Evolutionary conservation across 1,140 invertebrate species (phyloP).

Genomic region (Aphidius ervi): DNA sequence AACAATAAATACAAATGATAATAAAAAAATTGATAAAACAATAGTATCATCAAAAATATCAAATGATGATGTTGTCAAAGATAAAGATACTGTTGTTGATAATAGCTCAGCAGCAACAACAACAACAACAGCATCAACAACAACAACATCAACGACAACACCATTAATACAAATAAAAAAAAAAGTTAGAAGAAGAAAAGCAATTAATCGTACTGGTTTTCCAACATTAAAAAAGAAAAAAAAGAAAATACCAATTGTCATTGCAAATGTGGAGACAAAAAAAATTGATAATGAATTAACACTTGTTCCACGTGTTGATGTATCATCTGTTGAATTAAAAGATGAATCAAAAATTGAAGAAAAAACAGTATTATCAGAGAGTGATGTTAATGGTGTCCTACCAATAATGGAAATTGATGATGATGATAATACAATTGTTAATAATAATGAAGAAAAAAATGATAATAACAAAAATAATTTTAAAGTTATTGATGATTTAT

Average conservation of each 20-base stretch:
- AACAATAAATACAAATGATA: background rate
- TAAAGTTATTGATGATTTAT: constrained; percentile 42
- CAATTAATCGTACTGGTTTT: constrained; percentile 81
- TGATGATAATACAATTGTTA: background rate
- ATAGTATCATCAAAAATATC: constrained; percentile 27
- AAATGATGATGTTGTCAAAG: constrained; percentile 7
- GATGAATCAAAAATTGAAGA: constrained; percentile 23
- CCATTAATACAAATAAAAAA: constrained; percentile 52
- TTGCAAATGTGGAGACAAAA: constrained; percentile 32
- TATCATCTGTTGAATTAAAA: constrained; percentile 10
- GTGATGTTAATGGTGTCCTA: constrained; percentile 23
- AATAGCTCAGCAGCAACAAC: constrained; percentile 24
- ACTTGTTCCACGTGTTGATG: constrained; percentile 25
- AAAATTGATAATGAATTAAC: constrained; percentile 25
- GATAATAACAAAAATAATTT: constrained; percentile 18
- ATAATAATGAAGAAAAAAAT: constrained; percentile 22
- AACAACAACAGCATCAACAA: background rate
- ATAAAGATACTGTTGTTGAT: constrained; percentile 9
- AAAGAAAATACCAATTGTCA: constrained; percentile 55
- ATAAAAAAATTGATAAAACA: background rate
- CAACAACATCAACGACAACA: constrained; percentile 22
- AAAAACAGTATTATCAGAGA: constrained; percentile 31
- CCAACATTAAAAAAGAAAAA: constrained; percentile 81
- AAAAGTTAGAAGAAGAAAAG: constrained; percentile 68
- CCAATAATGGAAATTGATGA: constrained; percentile 14